These are phyloP conservation scores for Vulpes vulpes DNA, from an alignment of 2,113 vertebrate species.

Conservation along the genomic window DNA sequence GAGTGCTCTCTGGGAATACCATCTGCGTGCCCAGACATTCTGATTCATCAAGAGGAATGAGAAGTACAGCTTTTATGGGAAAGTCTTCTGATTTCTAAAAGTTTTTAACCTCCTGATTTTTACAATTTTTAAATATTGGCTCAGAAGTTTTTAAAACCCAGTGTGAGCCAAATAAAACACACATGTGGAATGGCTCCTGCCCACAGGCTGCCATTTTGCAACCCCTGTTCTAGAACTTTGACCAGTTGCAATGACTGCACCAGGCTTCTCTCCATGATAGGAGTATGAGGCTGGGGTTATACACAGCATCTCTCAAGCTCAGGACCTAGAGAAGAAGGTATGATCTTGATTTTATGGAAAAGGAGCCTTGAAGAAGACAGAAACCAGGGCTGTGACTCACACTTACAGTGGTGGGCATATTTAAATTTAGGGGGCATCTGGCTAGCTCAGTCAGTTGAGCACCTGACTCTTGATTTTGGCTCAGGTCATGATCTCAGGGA, in stretches of 20 bases:
- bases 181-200: not conserved
- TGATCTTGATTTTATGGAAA: not conserved
- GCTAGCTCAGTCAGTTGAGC: not conserved
- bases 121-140: not conserved
- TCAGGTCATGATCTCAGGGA: not conserved
- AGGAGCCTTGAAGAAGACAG: not conserved
- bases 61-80: not conserved
- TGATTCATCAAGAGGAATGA: not conserved
- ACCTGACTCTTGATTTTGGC: not conserved
- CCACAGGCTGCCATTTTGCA: not conserved
- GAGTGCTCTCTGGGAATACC: not conserved
- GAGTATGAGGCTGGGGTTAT: not conserved
- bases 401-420: rapidly evolving
- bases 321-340: not conserved
- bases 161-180: not conserved
- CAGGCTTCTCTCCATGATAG: not conserved
- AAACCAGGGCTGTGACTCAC: not conserved
- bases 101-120: not conserved
- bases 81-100: not conserved
- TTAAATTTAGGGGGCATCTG: not conserved
- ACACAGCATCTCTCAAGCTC: not conserved
- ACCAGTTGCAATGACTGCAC: not conserved
- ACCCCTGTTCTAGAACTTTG: not conserved
- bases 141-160: not conserved
- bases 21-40: not conserved